A percentile compares a stretch with the other conserved stretches of the same genome.
Evolutionary conservation across 2,113 vertebrate genomes (phyloP).

Genomic region (Carassius carassius): DNA sequence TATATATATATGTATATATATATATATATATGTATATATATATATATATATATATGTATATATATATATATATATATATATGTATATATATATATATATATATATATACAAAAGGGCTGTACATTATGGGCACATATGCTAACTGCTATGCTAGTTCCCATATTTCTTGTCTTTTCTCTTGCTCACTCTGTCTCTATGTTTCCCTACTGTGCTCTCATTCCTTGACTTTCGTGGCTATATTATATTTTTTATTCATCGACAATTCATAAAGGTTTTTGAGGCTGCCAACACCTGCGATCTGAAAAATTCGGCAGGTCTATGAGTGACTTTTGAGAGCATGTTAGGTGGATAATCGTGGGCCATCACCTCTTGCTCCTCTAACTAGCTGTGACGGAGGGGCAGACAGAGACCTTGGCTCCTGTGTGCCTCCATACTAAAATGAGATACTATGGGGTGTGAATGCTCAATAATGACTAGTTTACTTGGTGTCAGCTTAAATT

Average conservation of each 20-base stretch:
- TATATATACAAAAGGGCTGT: background rate
- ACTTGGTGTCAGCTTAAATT: conserved; percentile 54
- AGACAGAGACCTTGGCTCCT: background rate
- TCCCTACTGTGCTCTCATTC: background rate
- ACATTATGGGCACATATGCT: background rate
- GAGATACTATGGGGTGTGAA: conserved; percentile 28
- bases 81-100: too few species aligned
- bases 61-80: too few species aligned
- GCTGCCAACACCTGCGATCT: conserved; percentile 13
- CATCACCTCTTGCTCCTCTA: conserved; percentile 42
- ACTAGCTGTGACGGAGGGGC: conserved; percentile 28
- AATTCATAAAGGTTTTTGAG: conserved; percentile 14
- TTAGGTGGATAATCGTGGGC: conserved; percentile 22
- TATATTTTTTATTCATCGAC: conserved; percentile 28
- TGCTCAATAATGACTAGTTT: conserved; percentile 49
- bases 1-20: too few species aligned
- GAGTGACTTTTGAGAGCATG: conserved; percentile 1
- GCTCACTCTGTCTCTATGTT: background rate
- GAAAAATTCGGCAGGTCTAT: conserved; percentile 20
- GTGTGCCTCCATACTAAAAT: conserved; percentile 35
- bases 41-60: too few species aligned
- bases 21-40: too few species aligned
- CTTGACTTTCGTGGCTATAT: conserved; percentile 41
- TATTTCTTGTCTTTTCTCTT: background rate
- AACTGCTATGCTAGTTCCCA: background rate